phyloP scores from a whole-genome alignment of 2,113 vertebrate species.

The Cervus canadensis region DNA sequence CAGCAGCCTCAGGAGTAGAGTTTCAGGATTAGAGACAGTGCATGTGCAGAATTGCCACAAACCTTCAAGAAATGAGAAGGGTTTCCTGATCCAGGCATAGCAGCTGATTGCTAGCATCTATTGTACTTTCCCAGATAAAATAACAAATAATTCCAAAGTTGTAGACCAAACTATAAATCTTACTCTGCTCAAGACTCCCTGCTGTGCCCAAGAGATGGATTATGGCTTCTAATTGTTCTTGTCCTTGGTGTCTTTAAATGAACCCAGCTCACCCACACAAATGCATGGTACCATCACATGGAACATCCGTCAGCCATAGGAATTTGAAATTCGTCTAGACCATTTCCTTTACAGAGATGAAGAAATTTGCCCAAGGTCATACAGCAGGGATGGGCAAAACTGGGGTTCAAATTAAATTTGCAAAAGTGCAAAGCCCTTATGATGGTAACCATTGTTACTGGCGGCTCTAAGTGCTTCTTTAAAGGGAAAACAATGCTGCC shows the following conservation, averaged over 20 bases:
- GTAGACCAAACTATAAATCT: background rate
- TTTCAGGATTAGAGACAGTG: background rate
- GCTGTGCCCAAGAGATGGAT: background rate
- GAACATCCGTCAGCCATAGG: background rate
- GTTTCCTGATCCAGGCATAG: background rate
- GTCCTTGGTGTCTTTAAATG: background rate
- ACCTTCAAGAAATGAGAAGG: background rate
- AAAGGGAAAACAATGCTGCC: background rate
- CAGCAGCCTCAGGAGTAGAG: background rate
- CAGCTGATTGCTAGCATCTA: background rate
- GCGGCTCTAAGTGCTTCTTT: background rate
- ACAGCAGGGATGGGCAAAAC: background rate
- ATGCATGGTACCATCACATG: background rate
- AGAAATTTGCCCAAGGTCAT: slow-evolving; percentile 41
- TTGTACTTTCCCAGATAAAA: background rate
- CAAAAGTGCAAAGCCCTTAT: background rate
- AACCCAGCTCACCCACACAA: background rate
- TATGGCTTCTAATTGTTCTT: background rate
- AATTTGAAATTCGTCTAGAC: slow-evolving; percentile 49
- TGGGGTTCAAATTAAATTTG: background rate
- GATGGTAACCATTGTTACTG: background rate
- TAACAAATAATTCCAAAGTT: background rate
- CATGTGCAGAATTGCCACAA: background rate
- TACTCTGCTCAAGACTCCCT: background rate
- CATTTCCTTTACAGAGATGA: slow-evolving; percentile 39